These are phyloP conservation scores for Marmota flaviventris DNA, from an alignment of 2,113 vertebrate species.

Conservation along the genomic window DNA sequence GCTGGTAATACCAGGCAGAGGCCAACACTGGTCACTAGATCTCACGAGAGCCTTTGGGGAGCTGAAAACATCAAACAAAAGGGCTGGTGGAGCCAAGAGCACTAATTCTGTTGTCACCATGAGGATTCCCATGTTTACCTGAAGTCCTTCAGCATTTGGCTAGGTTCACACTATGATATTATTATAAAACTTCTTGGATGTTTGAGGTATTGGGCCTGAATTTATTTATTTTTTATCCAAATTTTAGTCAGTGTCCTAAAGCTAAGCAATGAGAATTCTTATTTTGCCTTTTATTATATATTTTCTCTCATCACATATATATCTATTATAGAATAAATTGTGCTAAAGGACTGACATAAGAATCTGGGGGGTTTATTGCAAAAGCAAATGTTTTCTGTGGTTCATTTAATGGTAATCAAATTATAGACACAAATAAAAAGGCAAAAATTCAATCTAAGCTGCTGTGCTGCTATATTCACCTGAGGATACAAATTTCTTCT, in stretches of 20 bases:
- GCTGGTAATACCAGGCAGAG: neutral
- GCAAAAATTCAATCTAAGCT: neutral
- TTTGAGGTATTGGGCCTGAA: neutral
- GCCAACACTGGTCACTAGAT: rapidly evolving
- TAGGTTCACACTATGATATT: neutral
- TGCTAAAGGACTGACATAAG: constrained; percentile 52
- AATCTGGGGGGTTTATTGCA: constrained; percentile 63
- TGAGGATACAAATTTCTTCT: constrained; percentile 18
- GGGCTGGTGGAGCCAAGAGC: rapidly evolving
- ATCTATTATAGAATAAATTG: constrained; percentile 71
- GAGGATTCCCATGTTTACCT: neutral
- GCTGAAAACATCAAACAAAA: neutral
- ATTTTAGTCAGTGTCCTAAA: constrained; percentile 23
- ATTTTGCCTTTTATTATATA: constrained; percentile 49
- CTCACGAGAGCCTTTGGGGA: too few relatives aligned
- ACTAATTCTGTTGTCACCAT: neutral
- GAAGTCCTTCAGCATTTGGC: neutral
- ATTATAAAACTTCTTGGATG: neutral
- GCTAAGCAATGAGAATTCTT: constrained; percentile 46
- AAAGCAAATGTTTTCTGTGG: constrained; percentile 75
- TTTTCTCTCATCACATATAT: constrained; percentile 24
- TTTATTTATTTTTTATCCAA: neutral
- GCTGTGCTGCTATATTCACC: neutral
- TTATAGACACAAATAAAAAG: constrained; percentile 49
- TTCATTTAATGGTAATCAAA: constrained; percentile 80